Percentiles rank a stretch among this genome's conserved stretches.
Evolutionary conservation across 2,888 invertebrate genomes (phyloP).

Genomic region (Mamestra brassicae): DNA sequence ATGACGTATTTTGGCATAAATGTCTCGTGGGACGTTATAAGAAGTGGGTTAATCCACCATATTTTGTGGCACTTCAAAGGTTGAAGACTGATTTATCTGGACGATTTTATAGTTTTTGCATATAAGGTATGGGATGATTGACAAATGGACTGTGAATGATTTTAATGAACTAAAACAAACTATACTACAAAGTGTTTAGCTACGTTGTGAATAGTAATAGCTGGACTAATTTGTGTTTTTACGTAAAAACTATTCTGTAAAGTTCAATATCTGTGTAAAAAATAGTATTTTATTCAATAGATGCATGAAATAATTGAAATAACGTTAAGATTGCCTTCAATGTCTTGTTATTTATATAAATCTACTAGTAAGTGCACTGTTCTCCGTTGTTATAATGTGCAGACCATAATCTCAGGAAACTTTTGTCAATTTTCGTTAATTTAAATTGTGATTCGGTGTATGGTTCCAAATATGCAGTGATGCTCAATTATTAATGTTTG

Average conservation of each 20-base stretch:
- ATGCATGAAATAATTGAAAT: slow-evolving; percentile 32
- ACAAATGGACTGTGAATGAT: slow-evolving; percentile 51
- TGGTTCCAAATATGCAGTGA: slow-evolving; percentile 52
- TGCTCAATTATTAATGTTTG: slow-evolving; percentile 30
- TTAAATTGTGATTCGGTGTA: slow-evolving; percentile 43
- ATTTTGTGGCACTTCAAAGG: slow-evolving; percentile 54
- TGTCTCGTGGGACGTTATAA: neutral
- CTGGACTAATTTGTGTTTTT: slow-evolving; percentile 34
- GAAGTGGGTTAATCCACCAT: slow-evolving; percentile 5
- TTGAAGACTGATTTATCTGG: slow-evolving; percentile 72
- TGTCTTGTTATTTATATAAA: slow-evolving; percentile 32
- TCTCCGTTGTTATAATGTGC: slow-evolving; percentile 21
- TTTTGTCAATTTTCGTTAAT: slow-evolving; percentile 37
- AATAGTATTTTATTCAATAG: slow-evolving; percentile 34
- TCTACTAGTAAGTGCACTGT: slow-evolving; percentile 12
- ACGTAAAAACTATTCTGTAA: slow-evolving; percentile 18
- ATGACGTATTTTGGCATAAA: neutral
- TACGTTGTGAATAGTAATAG: slow-evolving; percentile 55
- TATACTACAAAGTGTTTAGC: slow-evolving; percentile 41
- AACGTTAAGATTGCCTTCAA: slow-evolving; percentile 48
- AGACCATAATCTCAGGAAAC: slow-evolving; percentile 9
- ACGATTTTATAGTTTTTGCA: slow-evolving; percentile 47
- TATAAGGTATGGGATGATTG: slow-evolving; percentile 35
- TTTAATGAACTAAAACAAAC: slow-evolving; percentile 31
- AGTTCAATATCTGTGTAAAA: slow-evolving; percentile 37